A percentile compares a stretch with the other conserved stretches of the same genome.
Evolutionary conservation across 2,113 vertebrate genomes (phyloP).

Genomic region (Leptodactylus fuscus): DNA sequence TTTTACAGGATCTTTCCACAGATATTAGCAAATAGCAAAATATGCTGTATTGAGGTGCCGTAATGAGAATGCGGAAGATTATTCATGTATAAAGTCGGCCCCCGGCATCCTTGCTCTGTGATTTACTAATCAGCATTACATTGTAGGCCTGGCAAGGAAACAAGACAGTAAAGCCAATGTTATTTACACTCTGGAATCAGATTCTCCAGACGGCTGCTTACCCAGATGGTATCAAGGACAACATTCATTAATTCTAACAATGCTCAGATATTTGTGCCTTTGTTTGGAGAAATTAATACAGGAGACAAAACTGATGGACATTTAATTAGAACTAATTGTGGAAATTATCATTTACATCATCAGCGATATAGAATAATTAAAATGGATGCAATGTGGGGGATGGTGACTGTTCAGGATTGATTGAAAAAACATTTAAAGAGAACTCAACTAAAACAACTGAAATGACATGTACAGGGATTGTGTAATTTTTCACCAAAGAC

Average conservation of each 20-base stretch:
- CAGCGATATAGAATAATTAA: constrained; percentile 41
- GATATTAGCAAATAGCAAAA: neutral
- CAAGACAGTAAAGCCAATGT: constrained; percentile 6
- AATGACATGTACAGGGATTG: too few species aligned
- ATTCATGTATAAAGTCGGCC: constrained; percentile 9
- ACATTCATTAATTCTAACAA: constrained; percentile 53
- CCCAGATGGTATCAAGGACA: constrained; percentile 43
- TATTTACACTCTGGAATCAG: constrained; percentile 15
- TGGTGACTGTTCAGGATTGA: neutral
- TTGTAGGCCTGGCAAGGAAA: constrained; percentile 13
- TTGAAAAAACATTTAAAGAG: neutral
- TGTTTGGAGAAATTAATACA: constrained; percentile 41
- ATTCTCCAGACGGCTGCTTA: constrained; percentile 15
- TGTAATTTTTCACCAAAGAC: too few species aligned
- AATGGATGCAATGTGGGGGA: neutral
- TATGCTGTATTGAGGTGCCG: neutral
- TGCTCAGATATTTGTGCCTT: neutral
- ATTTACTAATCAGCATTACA: constrained; percentile 43
- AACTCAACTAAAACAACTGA: neutral
- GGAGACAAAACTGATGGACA: neutral
- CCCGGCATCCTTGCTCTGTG: constrained; percentile 1
- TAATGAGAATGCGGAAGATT: neutral
- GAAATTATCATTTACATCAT: constrained; percentile 25
- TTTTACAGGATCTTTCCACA: neutral
- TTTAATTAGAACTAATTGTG: constrained; percentile 49